Evolutionary conservation across 2,113 vertebrate genomes (phyloP).

Genomic region (Perca fluviatilis): DNA sequence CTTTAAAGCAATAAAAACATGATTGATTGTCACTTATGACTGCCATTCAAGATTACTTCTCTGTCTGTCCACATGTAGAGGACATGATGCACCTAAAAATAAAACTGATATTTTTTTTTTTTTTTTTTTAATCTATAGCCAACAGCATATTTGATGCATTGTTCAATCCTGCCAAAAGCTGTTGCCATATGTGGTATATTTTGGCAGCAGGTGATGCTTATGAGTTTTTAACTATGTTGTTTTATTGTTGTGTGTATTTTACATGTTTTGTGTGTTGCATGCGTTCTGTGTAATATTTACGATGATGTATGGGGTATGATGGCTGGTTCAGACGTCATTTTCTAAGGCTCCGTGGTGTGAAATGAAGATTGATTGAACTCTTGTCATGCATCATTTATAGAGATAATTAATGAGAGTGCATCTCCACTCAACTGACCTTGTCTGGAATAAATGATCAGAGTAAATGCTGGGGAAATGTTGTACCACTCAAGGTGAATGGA

Average conservation of each 20-base stretch:
- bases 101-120: neutral
- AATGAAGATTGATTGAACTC: constrained; percentile 62
- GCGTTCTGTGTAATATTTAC: neutral
- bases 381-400: constrained; percentile 65
- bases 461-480: constrained; percentile 41
- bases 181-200: neutral
- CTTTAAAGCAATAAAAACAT: neutral
- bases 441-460: constrained; percentile 43
- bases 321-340: neutral
- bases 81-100: neutral
- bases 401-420: constrained; percentile 61
- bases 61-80: neutral
- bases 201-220: neutral
- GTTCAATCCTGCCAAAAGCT: neutral
- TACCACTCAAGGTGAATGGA: constrained; percentile 42
- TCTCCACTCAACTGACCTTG: constrained; percentile 59
- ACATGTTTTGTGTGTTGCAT: neutral
- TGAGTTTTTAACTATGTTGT: neutral
- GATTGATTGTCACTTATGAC: neutral
- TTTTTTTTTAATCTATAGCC: too few species aligned
- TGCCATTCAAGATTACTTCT: neutral
- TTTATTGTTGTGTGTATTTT: neutral
- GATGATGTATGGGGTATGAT: neutral
- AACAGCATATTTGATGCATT: neutral
- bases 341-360: constrained; percentile 3